phyloP scores from a whole-genome alignment of 2,797 vertebrate species.

The Esox lucius region DNA sequence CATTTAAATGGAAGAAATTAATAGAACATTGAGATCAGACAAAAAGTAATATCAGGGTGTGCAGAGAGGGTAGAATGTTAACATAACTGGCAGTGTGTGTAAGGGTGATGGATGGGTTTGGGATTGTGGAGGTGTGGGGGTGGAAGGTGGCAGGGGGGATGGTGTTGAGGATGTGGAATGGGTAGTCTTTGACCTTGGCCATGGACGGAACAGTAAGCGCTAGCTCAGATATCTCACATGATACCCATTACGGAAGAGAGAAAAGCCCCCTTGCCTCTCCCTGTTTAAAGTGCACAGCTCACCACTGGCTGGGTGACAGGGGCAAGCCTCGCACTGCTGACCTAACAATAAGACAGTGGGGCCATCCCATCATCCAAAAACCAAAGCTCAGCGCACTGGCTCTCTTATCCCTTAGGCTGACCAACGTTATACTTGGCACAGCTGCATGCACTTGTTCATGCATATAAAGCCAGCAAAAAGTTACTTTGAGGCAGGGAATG shows the following conservation, averaged over 20 bases:
- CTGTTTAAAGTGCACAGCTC: conserved; percentile 76
- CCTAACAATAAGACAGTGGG: conserved; percentile 69
- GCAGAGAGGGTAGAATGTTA: conserved; percentile 62
- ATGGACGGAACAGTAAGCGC: conserved; percentile 72
- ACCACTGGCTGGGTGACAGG: conserved; percentile 72
- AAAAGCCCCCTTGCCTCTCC: conserved; percentile 61
- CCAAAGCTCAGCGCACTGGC: conserved; percentile 31
- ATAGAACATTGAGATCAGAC: conserved; percentile 43
- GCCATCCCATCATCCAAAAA: conserved; percentile 36
- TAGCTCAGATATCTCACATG: conserved; percentile 81
- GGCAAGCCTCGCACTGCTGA: conserved; percentile 74
- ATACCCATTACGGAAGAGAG: conserved; percentile 80
- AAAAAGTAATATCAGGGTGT: conserved; percentile 60
- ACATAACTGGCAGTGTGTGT: conserved; percentile 64
- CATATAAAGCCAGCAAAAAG: background rate
- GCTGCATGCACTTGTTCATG: background rate
- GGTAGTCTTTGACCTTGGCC: conserved; percentile 76
- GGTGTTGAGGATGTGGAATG: conserved; percentile 36
- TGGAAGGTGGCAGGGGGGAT: background rate
- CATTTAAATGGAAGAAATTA: conserved; percentile 17
- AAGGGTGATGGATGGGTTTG: conserved; percentile 72
- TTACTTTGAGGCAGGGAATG: background rate
- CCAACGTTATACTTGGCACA: background rate
- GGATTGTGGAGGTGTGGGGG: conserved; percentile 12
- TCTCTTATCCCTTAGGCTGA: conserved; percentile 17